Evolutionary conservation across 2,888 invertebrate species (phyloP).

Genomic region (Nasonia oneida): DNA sequence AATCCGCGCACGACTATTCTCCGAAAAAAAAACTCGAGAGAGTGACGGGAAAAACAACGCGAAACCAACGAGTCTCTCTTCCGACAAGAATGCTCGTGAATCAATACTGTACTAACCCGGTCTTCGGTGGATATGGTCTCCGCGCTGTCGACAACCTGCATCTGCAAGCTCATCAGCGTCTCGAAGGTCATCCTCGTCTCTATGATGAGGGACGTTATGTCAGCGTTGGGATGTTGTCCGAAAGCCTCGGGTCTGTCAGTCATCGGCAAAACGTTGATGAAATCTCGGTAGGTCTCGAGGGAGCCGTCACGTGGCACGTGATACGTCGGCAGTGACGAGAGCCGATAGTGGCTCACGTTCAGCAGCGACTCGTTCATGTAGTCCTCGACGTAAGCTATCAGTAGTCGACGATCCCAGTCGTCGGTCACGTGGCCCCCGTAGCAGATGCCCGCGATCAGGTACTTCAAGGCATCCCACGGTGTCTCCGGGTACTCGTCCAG

Average conservation of each 20-base stretch:
- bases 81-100: too few species aligned
- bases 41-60: too few species aligned
- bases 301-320: conserved; percentile 92
- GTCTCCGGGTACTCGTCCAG: conserved; percentile 91
- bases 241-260: conserved; percentile 92
- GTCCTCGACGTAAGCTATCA: conserved; percentile 91
- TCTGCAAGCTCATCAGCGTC: conserved; percentile 89
- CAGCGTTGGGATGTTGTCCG: conserved; percentile 94
- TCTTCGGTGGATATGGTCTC: conserved; percentile 85
- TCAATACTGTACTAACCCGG: conserved; percentile 80
- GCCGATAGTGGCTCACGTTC: conserved; percentile 85
- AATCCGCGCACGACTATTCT: too few species aligned
- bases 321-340: conserved; percentile 88
- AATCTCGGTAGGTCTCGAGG: conserved; percentile 89
- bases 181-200: conserved; percentile 89
- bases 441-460: conserved; percentile 92
- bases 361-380: conserved; percentile 88
- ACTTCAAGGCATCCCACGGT: conserved; percentile 94
- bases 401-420: conserved; percentile 87
- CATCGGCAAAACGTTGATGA: conserved; percentile 88
- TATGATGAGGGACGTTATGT: conserved; percentile 91
- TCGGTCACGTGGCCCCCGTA: conserved; percentile 93
- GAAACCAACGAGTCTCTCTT: too few species aligned
- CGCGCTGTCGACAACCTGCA: conserved; percentile 82
- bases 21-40: too few species aligned